Conservation (phyloP, 2,888 invertebrate genomes). For the Stenodera caucasica region DNA sequence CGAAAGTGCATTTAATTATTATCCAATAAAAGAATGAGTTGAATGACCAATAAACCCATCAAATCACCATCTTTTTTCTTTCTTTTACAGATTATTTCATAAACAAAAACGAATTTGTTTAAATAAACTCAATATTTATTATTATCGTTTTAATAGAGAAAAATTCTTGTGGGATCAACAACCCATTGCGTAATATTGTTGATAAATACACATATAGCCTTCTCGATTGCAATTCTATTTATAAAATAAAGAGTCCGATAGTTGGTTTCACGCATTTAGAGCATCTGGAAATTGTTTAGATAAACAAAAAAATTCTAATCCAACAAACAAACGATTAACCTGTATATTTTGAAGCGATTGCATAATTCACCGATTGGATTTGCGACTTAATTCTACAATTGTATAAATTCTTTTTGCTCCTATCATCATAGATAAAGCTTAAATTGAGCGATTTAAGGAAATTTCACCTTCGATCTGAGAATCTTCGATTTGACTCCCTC, state of each 20-base stretch:
- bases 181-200: conserved; percentile 31
- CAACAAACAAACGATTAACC: conserved; percentile 7
- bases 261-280: conserved; percentile 1
- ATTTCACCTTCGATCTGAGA: neutral
- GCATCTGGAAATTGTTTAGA: conserved; percentile 5
- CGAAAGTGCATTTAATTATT: neutral
- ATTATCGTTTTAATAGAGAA: conserved; percentile 15
- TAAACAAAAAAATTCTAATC: no score
- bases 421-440: no score
- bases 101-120: conserved; percentile 29
- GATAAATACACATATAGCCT: conserved; percentile 26
- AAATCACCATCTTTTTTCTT: no score
- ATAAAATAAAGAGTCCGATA: conserved; percentile 8
- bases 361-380: conserved; percentile 4
- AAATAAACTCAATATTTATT: conserved; percentile 15
- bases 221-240: conserved; percentile 30
- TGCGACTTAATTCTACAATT: neutral
- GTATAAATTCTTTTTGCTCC: neutral
- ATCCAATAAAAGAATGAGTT: neutral
- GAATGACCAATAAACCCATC: neutral
- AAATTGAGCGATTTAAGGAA: neutral
- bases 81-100: no score
- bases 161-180: conserved; percentile 27
- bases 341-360: neutral
- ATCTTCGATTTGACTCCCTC: no score